A percentile compares a stretch with the other conserved stretches of the same genome.
phyloP scores from a whole-genome alignment of 64 coral and sea anemone genomes.

The Anthopleura sola region DNA sequence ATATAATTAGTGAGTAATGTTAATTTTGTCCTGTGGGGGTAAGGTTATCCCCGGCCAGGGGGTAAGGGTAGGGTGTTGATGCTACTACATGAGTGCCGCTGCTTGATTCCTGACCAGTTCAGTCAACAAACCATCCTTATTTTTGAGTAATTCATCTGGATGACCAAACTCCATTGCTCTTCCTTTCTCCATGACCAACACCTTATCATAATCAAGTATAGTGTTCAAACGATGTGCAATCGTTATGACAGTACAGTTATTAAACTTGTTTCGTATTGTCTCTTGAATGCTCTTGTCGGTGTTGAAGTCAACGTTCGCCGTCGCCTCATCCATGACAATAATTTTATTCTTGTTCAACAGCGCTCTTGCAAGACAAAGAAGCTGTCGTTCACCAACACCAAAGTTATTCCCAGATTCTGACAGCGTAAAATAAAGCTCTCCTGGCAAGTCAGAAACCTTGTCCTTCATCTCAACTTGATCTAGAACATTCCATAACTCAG shows the following conservation, averaged over 20 bases:
- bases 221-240: constrained; percentile 96
- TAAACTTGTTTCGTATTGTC: constrained; percentile 83
- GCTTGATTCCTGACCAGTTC: constrained; percentile 88
- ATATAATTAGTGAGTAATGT: too few relatives aligned
- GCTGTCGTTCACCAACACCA: constrained; percentile 80
- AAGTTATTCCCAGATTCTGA: constrained; percentile 88
- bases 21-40: too few relatives aligned
- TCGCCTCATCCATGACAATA: constrained; percentile 94
- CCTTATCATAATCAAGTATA: constrained; percentile 88
- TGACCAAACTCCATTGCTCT: constrained; percentile 76
- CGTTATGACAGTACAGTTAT: constrained; percentile 89
- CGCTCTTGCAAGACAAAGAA: constrained; percentile 82
- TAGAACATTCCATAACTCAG: constrained; percentile 75
- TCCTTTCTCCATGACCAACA: constrained; percentile 88
- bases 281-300: constrained; percentile 89
- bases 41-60: too few relatives aligned
- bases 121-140: constrained; percentile 67
- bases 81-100: constrained; percentile 24
- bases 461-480: constrained; percentile 94
- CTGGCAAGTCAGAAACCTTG: constrained; percentile 72
- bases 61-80: too few relatives aligned
- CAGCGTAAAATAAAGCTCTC: constrained; percentile 72
- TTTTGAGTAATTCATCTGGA: constrained; percentile 62
- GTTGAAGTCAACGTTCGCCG: constrained; percentile 84
- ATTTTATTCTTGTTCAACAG: constrained; percentile 91